Base-by-base conservation (phyloP, 1,140 invertebrate genomes). In the Cheumatopsyche charites region DNA sequence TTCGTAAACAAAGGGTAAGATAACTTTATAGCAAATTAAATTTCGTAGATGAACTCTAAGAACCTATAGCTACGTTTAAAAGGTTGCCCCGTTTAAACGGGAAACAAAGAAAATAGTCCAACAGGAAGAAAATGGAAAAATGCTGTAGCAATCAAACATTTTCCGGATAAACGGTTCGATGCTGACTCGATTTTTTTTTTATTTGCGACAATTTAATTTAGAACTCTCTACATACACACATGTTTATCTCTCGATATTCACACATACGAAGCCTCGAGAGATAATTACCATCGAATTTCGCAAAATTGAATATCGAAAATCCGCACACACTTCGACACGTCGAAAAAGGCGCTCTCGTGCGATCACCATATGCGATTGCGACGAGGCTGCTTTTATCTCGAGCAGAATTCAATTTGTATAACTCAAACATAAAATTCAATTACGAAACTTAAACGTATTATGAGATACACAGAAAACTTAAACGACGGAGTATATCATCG, bases 391-490 rank as follows among this genome's bases (percentile, higher is more conserved):
- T 63, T 43, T 66, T 55, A 55, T 68, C 47, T 68, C 47, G 29
- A 3, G 29, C 5, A 15, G 45, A 55, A 26, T 58, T 68, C 66
- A 68, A 68, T 68, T 68, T 68, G 49, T 55, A 45, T 55, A 55
- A 68, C 66, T 52, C 66, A 68, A 68, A 68, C 66, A 68, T 68
- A 68, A 68, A 68, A 68, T 68, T 68, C 23, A 68, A 68, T 68
- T 68, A 68, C 41, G 47, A 55, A 68, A 55, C 45, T 55, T 55
- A 41, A 68, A 68, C 36, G 25, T 55, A 68, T 68, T 68, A 55
- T 19, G 66, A 45, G 25, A 55, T 55, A 66, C 36, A 45, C 63
- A 66, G 63, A 66, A 66, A 66, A 66, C 63, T 66, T 66, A 66
- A 66, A 66, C 43, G 19, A 66, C 63, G 63, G n/a, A 47, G 41